Conservation (phyloP, 2,113 vertebrate genomes). For the Neolamprologus hecqui region DNA sequence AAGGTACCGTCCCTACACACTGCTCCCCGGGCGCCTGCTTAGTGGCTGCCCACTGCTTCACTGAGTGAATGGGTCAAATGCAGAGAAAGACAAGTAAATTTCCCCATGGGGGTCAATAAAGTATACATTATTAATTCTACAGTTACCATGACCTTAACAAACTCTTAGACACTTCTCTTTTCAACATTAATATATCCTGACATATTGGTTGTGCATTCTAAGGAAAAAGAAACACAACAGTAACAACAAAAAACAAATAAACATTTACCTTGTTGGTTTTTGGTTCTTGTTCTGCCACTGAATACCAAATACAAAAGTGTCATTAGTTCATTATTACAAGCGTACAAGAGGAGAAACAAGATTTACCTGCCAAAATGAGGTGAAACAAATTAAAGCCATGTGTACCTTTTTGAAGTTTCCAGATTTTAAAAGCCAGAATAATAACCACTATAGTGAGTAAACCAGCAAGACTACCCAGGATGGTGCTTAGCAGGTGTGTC, state of each 20-base stretch:
- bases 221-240: background rate
- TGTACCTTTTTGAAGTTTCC: background rate
- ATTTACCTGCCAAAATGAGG: fast-evolving
- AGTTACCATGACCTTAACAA: background rate
- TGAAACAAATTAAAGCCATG: background rate
- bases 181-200: fast-evolving
- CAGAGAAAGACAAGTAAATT: background rate
- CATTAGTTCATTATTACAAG: background rate
- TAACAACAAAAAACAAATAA: background rate
- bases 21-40: fast-evolving
- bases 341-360: fast-evolving
- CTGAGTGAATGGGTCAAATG: background rate
- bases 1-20: fast-evolving
- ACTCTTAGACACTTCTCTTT: background rate
- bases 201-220: fast-evolving
- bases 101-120: fast-evolving
- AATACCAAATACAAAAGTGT: background rate
- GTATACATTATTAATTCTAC: background rate
- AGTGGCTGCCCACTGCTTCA: background rate
- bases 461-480: background rate
- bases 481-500: background rate
- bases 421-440: background rate
- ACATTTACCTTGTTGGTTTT: background rate
- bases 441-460: background rate
- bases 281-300: background rate